A percentile compares a stretch with the other conserved stretches of the same genome.
Evolutionary conservation across 2,888 invertebrate genomes (phyloP).

Genomic region (Macrophya alboannulata): DNA sequence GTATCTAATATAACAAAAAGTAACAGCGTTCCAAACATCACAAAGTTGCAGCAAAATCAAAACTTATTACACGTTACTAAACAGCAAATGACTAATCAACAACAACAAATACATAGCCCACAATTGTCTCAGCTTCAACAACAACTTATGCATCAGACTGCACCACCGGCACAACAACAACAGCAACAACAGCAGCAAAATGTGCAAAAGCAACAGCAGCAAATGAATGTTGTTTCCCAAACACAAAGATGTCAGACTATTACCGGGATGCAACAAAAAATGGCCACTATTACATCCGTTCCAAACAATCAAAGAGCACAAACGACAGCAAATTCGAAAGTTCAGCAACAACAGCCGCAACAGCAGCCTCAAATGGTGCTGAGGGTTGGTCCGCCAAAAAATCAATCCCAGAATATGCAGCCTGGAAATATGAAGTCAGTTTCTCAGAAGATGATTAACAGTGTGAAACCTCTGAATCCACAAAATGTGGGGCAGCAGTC

Average conservation of each 20-base stretch:
- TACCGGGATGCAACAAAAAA: constrained; percentile 68
- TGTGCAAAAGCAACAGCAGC: constrained; percentile 63
- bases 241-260: constrained; percentile 65
- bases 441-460: constrained; percentile 67
- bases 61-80: constrained; percentile 63
- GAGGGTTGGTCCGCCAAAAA: constrained; percentile 71
- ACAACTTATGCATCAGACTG: constrained; percentile 63
- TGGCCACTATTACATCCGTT: constrained; percentile 63
- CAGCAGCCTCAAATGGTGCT: constrained; percentile 70
- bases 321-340: constrained; percentile 40
- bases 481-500: constrained; percentile 67
- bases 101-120: constrained; percentile 60
- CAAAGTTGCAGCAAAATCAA: constrained; percentile 68
- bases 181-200: constrained; percentile 58
- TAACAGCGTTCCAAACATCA: constrained; percentile 72
- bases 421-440: constrained; percentile 66
- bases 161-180: constrained; percentile 56
- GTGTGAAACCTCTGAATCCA: constrained; percentile 67
- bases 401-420: constrained; percentile 66
- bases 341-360: constrained; percentile 35
- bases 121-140: constrained; percentile 65
- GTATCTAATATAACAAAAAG: constrained; percentile 69
- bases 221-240: constrained; percentile 60
- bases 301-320: constrained; percentile 66
- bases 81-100: constrained; percentile 61